phyloP scores from a whole-genome alignment of 2,888 invertebrate species.

The Mesorhabditis sp. region DNA sequence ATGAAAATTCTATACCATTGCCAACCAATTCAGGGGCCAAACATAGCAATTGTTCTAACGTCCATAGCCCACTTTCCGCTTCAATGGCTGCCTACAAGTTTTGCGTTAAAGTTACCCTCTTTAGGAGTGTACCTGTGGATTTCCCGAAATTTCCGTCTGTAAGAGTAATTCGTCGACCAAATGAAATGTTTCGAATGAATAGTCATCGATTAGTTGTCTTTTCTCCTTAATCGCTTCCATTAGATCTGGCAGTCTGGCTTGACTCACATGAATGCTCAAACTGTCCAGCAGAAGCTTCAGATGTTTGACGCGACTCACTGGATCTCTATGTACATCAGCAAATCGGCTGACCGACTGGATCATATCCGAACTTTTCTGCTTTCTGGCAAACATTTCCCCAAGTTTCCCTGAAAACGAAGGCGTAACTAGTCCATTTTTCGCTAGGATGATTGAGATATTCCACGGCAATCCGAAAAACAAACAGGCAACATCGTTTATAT shows the following conservation, averaged over 20 bases:
- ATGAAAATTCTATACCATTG: slow-evolving; percentile 31
- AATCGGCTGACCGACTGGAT: slow-evolving; percentile 10
- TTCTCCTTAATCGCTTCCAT: slow-evolving; percentile 40
- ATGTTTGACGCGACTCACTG: slow-evolving; percentile 43
- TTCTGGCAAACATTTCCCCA: slow-evolving; percentile 46
- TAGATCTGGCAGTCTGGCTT: neutral
- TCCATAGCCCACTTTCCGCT: slow-evolving; percentile 54
- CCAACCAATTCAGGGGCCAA: slow-evolving; percentile 54
- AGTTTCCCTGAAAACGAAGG: too few species aligned
- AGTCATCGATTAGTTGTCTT: slow-evolving; percentile 51
- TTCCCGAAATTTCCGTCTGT: slow-evolving; percentile 40
- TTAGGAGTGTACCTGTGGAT: slow-evolving; percentile 26
- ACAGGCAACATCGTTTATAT: too few species aligned
- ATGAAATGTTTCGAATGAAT: slow-evolving; percentile 55
- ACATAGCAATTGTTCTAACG: slow-evolving; percentile 53
- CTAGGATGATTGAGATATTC: too few species aligned
- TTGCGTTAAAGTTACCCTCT: neutral
- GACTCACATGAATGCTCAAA: slow-evolving; percentile 34
- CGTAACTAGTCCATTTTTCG: too few species aligned
- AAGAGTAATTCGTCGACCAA: slow-evolving; percentile 52
- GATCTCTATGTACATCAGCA: slow-evolving; percentile 22
- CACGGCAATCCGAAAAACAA: too few species aligned
- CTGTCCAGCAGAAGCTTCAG: slow-evolving; percentile 38
- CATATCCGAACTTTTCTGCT: slow-evolving; percentile 51
- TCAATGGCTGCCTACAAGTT: slow-evolving; percentile 39